Evolutionary conservation across 1,140 invertebrate species (phyloP).

Genomic region (Hermatobates lingyangjiaoensis): DNA sequence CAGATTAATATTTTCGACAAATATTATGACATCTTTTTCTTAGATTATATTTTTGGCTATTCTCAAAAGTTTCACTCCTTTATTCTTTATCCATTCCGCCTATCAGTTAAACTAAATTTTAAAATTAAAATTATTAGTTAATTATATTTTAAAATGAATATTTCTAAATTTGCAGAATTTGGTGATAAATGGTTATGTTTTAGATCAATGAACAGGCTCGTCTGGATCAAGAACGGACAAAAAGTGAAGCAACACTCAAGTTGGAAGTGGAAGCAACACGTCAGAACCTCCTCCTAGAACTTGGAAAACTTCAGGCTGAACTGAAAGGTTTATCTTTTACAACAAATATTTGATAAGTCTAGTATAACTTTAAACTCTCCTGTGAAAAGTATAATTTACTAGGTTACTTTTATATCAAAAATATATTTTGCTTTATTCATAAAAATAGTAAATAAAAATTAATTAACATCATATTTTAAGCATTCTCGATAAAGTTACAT

Average conservation of each 20-base stretch:
- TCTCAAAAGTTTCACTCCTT: too few relatives aligned
- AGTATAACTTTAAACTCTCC: background rate
- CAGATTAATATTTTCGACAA: too few relatives aligned
- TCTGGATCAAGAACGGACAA: conserved; percentile 14
- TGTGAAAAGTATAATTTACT: background rate
- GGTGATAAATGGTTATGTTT: too few relatives aligned
- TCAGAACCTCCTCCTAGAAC: conserved; percentile 15
- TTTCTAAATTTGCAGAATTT: background rate
- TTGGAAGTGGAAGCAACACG: conserved; percentile 18
- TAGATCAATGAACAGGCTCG: conserved; percentile 17
- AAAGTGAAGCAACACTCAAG: conserved; percentile 17
- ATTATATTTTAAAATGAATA: background rate
- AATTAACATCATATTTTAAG: background rate
- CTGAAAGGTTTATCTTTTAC: conserved; percentile 13
- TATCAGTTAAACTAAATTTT: too few relatives aligned
- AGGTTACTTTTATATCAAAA: background rate
- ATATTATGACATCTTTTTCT: too few relatives aligned
- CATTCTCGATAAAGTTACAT: background rate
- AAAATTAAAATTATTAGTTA: too few relatives aligned
- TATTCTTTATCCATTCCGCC: background rate
- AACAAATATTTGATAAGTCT: background rate
- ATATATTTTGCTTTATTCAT: background rate
- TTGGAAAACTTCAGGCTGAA: conserved; percentile 17
- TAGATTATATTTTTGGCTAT: too few relatives aligned
- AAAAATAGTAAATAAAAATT: background rate